Evolutionary conservation across 2,888 invertebrate genomes (phyloP).

Genomic region (Zygogramma bicolorata): DNA sequence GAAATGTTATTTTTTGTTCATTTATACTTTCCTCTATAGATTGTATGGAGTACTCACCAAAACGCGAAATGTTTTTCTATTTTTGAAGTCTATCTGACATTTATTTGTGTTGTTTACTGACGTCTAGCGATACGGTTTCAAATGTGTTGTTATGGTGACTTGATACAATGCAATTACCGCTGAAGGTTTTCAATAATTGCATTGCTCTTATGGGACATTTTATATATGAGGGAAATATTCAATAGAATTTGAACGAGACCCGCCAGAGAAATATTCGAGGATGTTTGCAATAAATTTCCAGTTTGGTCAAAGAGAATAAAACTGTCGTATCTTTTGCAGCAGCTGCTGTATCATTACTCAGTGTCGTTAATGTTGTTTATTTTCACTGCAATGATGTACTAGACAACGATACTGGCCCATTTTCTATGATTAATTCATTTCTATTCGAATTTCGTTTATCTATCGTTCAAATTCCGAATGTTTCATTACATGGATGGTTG

Average conservation of each 20-base stretch:
- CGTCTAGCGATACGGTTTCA: too few species aligned
- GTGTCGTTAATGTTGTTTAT: conserved; percentile 45
- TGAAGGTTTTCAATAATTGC: too few species aligned
- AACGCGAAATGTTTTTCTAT: too few species aligned
- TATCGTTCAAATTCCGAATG: background rate
- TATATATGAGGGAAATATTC: too few species aligned
- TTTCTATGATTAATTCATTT: conserved; percentile 41
- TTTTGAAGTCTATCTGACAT: too few species aligned
- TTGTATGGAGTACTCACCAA: too few species aligned
- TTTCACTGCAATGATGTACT: conserved; percentile 34
- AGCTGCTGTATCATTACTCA: conserved; percentile 44
- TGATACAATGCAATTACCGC: too few species aligned
- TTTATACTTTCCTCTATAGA: too few species aligned
- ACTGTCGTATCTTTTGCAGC: conserved; percentile 30
- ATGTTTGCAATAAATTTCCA: conserved; percentile 30
- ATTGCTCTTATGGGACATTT: too few species aligned
- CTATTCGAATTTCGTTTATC: conserved; percentile 31
- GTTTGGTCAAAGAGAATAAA: conserved; percentile 37
- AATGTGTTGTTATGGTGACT: too few species aligned
- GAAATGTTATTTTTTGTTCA: too few species aligned
- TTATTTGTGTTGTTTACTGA: too few species aligned
- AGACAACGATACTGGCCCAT: conserved; percentile 37
- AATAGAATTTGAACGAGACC: background rate
- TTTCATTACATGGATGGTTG: background rate
- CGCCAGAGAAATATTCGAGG: background rate